Evolutionary conservation across 2,797 vertebrate genomes (phyloP).

Genomic region (Neoniphon sammara): DNA sequence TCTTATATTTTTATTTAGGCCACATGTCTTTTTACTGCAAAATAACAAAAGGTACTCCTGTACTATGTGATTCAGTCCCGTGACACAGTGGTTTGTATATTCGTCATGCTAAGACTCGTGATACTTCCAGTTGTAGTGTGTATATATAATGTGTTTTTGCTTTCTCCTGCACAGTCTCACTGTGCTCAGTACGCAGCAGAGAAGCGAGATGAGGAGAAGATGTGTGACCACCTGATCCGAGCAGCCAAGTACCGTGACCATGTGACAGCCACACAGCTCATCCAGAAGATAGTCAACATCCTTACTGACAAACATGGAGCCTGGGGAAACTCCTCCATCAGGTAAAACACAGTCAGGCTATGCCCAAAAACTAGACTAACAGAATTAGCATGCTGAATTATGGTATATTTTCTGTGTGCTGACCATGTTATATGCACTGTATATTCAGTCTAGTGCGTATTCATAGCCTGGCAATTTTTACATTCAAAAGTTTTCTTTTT

Average conservation of each 20-base stretch:
- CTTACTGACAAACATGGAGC: constrained; percentile 97
- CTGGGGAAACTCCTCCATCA: constrained; percentile 90
- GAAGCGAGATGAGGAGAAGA: constrained; percentile 97
- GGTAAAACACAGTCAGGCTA: constrained; percentile 79
- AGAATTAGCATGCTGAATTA: not conserved
- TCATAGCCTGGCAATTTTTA: not conserved
- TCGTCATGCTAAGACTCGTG: not conserved
- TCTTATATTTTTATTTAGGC: not conserved
- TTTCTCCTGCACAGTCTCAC: constrained; percentile 82
- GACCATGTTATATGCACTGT: no score
- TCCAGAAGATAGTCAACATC: constrained; percentile 98
- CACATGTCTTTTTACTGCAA: not conserved
- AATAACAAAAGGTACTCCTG: not conserved
- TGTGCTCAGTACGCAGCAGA: constrained; percentile 96
- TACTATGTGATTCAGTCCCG: constrained; percentile 2
- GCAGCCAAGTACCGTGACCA: constrained; percentile 97
- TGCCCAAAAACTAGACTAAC: not conserved
- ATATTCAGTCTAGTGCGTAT: no score
- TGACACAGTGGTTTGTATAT: constrained; percentile 6
- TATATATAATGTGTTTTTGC: constrained; percentile 13
- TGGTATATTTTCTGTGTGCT: no score
- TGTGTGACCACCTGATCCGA: constrained; percentile 97
- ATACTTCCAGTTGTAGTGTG: not conserved
- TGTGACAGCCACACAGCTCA: constrained; percentile 93
- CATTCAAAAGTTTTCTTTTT: not conserved